Percentiles rank a stretch among this genome's conserved stretches.
Conservation (phyloP, 1,140 invertebrate genomes). For the Panagrolaimus sp. region DNA sequence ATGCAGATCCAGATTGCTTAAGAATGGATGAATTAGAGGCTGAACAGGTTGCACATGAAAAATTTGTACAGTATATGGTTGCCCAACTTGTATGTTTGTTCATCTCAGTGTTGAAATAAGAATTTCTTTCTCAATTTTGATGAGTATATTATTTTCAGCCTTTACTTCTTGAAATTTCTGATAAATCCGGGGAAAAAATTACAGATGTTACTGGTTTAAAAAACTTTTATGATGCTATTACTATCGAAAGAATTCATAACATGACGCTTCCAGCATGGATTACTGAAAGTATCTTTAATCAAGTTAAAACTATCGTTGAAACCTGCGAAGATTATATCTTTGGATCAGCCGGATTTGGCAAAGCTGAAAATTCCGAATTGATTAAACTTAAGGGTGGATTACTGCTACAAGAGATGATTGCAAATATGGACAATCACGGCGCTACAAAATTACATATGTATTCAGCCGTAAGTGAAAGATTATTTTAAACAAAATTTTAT, state of each 20-base stretch:
- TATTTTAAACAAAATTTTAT: background rate
- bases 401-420: conserved; percentile 19
- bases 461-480: conserved; percentile 4
- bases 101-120: no score
- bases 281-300: conserved; percentile 5
- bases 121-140: no score
- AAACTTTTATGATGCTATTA: conserved; percentile 18
- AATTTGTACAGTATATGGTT: conserved; percentile 20
- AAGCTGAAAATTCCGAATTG: conserved; percentile 14
- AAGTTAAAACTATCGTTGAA: conserved; percentile 14
- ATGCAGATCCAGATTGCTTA: background rate
- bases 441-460: background rate
- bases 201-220: conserved; percentile 14
- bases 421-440: conserved; percentile 12
- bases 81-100: conserved; percentile 9
- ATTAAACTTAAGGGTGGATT: conserved; percentile 17
- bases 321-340: conserved; percentile 12
- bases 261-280: conserved; percentile 21
- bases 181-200: conserved; percentile 19
- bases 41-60: conserved; percentile 15
- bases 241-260: conserved; percentile 18
- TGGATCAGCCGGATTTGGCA: conserved; percentile 15
- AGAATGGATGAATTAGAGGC: conserved; percentile 23
- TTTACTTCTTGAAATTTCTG: background rate
- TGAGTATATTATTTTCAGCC: background rate